Evolutionary conservation across 2,797 vertebrate species (phyloP), one percentile per base, ranked within the genome.

Genomic region (Diplodus sargus): DNA sequence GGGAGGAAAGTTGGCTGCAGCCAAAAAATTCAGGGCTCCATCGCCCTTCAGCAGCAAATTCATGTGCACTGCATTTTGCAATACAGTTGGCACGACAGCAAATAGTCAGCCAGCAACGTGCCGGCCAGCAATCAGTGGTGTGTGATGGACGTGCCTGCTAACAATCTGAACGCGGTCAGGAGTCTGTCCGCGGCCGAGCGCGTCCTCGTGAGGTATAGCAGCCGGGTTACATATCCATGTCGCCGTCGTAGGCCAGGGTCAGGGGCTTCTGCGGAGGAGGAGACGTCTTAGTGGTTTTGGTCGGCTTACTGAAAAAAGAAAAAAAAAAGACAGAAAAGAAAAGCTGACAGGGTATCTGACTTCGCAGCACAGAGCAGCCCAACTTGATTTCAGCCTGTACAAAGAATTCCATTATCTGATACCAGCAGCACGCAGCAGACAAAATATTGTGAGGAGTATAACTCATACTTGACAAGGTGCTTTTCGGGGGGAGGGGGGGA

Each of bases 231-330:
- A 99, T 99, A 83, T 99, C 98, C 91, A 96, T 90, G 83, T 99
- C 97, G 78, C 97, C 97, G 7, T 99, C 98, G 0, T 99, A 99
- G 78, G 97, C 98, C 92, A 99, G 95, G 85, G 98, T 97, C 87
- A 99, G 92, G 87, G 97, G 97, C 92, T 99, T 99, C 94, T 98
- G 98, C 17, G 97, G 97, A 0, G 97, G 97, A 83, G 95, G 92
- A 87, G 96, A 89, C 64, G 94, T 96, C 93, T 97, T 97, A 72
- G 95, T 95, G 82, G 94, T 94, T 93, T 97, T 97, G 34, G 95
- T 93, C 49, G 96, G 96, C 91, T 96, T 97, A 91, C 97, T 98
- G 70, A 17, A 78, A 60, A 49, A 66, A 63, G 71, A 23, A 61
- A 56, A 52, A 52, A 67, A 59, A 70, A 22, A 60, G 65, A 67